Evolutionary conservation across 2,113 vertebrate genomes (phyloP).

Genomic region (Ahaetulla prasina): DNA sequence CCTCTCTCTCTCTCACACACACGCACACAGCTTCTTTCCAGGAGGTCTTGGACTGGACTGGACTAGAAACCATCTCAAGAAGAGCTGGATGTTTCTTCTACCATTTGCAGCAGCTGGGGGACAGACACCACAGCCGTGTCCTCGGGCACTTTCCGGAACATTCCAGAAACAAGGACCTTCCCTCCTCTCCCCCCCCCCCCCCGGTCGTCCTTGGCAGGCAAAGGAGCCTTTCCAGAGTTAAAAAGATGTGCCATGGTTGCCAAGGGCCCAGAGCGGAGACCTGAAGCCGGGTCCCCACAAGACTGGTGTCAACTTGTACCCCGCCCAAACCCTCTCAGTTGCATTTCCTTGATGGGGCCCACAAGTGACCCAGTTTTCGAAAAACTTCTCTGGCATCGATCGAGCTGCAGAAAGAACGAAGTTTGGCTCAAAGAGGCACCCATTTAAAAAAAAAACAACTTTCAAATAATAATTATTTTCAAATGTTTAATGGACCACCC

Average conservation of each 20-base stretch:
- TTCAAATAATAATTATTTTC: background rate
- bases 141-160: background rate
- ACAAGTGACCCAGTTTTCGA: background rate
- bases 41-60: background rate
- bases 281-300: background rate
- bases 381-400: background rate
- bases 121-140: background rate
- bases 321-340: background rate
- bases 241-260: background rate
- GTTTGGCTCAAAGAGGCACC: background rate
- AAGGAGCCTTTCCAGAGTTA: background rate
- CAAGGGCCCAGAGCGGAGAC: background rate
- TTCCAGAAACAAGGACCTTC: background rate
- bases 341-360: background rate
- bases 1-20: background rate
- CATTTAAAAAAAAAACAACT: background rate
- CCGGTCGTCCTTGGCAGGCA: too few relatives aligned
- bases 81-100: background rate
- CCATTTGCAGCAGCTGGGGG: background rate
- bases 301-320: too few relatives aligned
- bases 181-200: too few relatives aligned
- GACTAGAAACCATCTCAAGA: background rate
- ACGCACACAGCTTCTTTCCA: background rate
- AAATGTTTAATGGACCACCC: background rate
- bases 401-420: too few relatives aligned